Conservation (phyloP, 2,797 vertebrate species). For the Iguana delicatissima region DNA sequence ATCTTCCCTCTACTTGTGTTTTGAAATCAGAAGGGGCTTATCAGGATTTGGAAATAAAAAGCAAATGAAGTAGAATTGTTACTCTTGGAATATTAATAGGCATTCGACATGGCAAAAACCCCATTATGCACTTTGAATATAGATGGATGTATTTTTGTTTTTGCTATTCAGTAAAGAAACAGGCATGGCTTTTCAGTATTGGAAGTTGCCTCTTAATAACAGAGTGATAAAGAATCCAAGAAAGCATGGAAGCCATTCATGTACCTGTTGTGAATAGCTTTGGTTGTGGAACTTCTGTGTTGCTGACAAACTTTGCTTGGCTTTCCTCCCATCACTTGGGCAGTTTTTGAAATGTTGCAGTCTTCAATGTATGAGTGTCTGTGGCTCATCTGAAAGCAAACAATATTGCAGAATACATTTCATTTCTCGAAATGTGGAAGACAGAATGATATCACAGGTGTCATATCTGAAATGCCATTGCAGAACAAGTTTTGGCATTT, state of each 20-base stretch:
- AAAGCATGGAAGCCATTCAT: slow-evolving; percentile 4
- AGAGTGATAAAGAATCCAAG: neutral
- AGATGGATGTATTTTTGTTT: neutral
- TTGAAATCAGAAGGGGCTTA: neutral
- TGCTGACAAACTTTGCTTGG: neutral
- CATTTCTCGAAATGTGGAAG: neutral
- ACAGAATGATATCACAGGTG: neutral
- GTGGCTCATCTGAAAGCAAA: neutral
- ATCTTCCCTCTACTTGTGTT: neutral
- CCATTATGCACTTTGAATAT: neutral
- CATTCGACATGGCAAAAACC: neutral
- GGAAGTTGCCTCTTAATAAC: neutral
- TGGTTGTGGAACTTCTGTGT: neutral
- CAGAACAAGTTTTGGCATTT: slow-evolving; percentile 1
- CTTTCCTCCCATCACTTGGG: neutral
- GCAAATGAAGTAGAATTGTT: neutral
- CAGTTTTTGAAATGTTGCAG: neutral
- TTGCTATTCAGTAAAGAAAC: slow-evolving; percentile 1
- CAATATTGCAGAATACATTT: neutral
- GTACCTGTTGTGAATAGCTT: slow-evolving; percentile 3
- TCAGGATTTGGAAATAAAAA: neutral
- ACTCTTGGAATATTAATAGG: neutral
- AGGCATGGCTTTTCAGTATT: neutral
- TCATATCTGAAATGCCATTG: neutral
- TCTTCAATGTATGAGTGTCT: neutral